Percentiles rank a stretch among this genome's conserved stretches.
These are phyloP conservation scores for Mirza zaza DNA, from an alignment of 2,113 vertebrate genomes.

Conservation along the genomic window DNA sequence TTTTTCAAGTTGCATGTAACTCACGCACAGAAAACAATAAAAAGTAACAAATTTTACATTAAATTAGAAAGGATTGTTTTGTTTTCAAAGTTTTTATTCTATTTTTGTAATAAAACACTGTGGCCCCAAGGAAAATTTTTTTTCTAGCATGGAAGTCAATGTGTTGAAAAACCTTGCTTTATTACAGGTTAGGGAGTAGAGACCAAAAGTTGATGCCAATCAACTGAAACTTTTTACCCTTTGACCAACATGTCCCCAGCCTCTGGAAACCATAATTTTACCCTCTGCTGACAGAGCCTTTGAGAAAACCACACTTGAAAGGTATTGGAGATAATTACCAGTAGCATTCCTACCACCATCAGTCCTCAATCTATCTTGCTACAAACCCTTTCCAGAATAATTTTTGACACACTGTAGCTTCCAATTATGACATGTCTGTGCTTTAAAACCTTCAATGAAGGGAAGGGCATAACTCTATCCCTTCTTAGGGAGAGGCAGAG, in stretches of 20 bases:
- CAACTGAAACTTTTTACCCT: background rate
- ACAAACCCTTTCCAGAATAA: background rate
- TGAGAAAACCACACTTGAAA: slow-evolving; percentile 20
- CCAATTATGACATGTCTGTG: background rate
- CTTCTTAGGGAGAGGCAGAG: too few species aligned
- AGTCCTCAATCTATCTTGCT: background rate
- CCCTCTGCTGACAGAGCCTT: background rate
- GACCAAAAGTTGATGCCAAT: background rate
- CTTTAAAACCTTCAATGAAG: slow-evolving; percentile 16
- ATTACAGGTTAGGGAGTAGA: background rate
- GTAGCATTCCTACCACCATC: background rate
- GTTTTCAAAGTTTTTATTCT: too few species aligned
- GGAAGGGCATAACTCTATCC: too few species aligned
- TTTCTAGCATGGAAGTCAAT: too few species aligned
- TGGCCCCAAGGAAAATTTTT: too few species aligned
- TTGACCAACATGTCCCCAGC: background rate
- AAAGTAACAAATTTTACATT: too few species aligned
- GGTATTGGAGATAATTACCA: background rate
- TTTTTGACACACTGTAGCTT: background rate
- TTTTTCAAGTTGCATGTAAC: too few species aligned
- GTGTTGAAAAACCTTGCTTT: background rate
- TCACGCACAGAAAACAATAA: too few species aligned
- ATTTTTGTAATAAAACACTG: too few species aligned
- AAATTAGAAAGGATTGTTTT: too few species aligned
- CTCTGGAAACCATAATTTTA: background rate